Conservation (phyloP, 2,113 vertebrate genomes). For the Emydura subglobosa region DNA sequence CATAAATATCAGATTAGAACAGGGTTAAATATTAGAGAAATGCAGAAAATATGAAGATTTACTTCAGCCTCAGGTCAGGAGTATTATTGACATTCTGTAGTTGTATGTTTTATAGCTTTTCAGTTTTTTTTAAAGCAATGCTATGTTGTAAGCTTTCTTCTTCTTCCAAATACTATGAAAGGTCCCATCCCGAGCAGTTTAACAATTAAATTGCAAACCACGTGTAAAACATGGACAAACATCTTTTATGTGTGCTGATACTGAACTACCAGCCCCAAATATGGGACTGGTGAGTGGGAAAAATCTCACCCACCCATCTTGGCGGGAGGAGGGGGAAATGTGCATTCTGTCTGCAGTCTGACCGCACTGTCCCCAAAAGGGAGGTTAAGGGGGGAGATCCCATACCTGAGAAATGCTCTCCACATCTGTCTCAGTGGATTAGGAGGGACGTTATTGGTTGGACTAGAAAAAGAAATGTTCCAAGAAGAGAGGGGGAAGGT, state of each 20-base stretch:
- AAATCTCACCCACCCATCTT: neutral
- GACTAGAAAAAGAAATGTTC: neutral
- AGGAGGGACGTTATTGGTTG: neutral
- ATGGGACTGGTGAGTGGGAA: neutral
- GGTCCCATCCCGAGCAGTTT: fast-evolving
- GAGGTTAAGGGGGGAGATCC: neutral
- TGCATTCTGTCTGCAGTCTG: neutral
- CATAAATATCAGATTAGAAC: neutral
- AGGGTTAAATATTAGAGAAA: neutral
- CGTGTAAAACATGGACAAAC: neutral
- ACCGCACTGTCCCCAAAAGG: neutral
- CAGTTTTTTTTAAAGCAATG: neutral
- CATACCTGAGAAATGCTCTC: neutral
- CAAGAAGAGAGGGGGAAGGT: neutral
- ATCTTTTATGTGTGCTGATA: neutral
- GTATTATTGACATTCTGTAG: neutral
- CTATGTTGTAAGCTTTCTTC: neutral
- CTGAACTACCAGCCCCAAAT: neutral
- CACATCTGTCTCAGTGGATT: neutral
- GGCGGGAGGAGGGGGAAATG: neutral
- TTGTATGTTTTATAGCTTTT: neutral
- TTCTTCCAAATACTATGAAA: neutral
- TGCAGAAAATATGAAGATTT: neutral
- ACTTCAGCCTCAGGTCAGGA: neutral
- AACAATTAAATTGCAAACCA: neutral